A percentile compares a stretch with the other conserved stretches of the same genome.
phyloP scores from a whole-genome alignment of 2,888 invertebrate genomes.

The Luffia ferchaultella region DNA sequence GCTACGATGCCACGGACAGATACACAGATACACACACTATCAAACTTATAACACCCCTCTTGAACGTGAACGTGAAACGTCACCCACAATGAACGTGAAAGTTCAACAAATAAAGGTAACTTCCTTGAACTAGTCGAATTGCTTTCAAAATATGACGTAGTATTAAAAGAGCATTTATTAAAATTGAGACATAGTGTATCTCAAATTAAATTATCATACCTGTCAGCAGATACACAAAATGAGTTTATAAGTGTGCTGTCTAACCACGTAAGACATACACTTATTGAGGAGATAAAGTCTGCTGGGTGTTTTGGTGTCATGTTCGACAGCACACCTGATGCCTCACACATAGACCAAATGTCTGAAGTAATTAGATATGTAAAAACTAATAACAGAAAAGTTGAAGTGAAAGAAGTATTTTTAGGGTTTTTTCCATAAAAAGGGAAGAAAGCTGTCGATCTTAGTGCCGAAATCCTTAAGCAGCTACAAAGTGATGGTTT shows the following conservation, averaged over 20 bases:
- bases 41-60: too few relatives aligned
- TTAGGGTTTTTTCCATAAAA: conserved; percentile 4
- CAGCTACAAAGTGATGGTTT: conserved; percentile 4
- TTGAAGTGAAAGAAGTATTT: conserved; percentile 9
- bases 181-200: conserved; percentile 6
- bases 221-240: conserved; percentile 11
- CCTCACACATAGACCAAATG: conserved; percentile 10
- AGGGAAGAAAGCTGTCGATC: conserved; percentile 7
- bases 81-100: too few relatives aligned
- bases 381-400: conserved; percentile 8
- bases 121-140: conserved; percentile 1
- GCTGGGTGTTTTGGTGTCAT: conserved; percentile 7
- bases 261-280: conserved; percentile 2
- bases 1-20: too few relatives aligned
- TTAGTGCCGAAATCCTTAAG: conserved; percentile 7
- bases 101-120: background rate
- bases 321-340: conserved; percentile 6
- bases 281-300: conserved; percentile 5
- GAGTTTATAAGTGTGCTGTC: conserved; percentile 10
- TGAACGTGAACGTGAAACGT: too few relatives aligned
- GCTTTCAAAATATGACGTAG: background rate
- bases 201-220: conserved; percentile 7
- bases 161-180: conserved; percentile 8
- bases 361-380: conserved; percentile 9
- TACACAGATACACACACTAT: too few relatives aligned